Base-by-base conservation (phyloP, 2,797 vertebrate species). In the Sparus aurata region DNA sequence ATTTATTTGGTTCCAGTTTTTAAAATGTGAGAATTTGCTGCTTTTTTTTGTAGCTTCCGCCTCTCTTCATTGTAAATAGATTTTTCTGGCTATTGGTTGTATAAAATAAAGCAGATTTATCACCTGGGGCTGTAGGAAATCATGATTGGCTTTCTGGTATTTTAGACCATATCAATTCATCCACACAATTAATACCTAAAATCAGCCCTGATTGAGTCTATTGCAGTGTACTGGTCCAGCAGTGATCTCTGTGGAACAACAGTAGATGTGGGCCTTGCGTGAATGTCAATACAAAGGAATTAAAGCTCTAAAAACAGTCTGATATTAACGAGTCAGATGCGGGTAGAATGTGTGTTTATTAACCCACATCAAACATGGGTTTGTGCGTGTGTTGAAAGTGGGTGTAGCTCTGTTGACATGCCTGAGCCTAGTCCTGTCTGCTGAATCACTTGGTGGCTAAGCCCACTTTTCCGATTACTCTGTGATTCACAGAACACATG, bases 381-480 rank as follows among this genome's bases (percentile, higher is more conserved):
- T 27, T 60, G 49, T 54, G 69, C 38, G 10, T 80, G 50, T 43
- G 22, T 27, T 46, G 61, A 68, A 68, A 61, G 46, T 23, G 63
- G 45, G 54, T 34, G 69, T 43, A 53, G 63, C 52, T 63, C 22
- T 74, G 30, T 41, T 77, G 38, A 76, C 69, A 15, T 25, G 68
- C 54, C 52, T 50, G 22, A 52, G 22, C 13, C 59, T 16, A 0
- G 41, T 57, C 50, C 55, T 46, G 57, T 69, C 64, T 76, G 69
- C 60, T 59, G 52, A 68, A 46, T 75, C 65, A 68, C 70, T 81
- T 60, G 60, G 57, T 69, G 45, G 2, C 60, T 47, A 30, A 62
- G 38, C 50, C 20, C n/a, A 53, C 18, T 68, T 68, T 53, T 58
- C 9, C 1, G 4, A 46, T 68, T 55, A 25, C 30, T 27, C 6